A percentile compares a stretch with the other conserved stretches of the same genome.
These are phyloP conservation scores for Oligia fasciuncula DNA, from an alignment of 2,888 invertebrate species.

Conservation along the genomic window DNA sequence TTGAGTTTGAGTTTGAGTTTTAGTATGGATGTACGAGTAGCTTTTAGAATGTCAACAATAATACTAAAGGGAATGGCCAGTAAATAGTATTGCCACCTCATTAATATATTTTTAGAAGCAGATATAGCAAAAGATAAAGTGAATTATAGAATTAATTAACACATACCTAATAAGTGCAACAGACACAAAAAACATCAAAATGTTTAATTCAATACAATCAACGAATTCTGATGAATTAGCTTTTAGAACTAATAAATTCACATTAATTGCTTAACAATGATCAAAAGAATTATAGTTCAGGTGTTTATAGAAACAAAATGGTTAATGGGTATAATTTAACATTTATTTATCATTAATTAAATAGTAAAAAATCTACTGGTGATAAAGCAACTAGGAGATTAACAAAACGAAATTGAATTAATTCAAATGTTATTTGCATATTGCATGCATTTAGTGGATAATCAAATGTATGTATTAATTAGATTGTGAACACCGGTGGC, in stretches of 20 bases:
- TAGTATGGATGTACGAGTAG: too few relatives aligned
- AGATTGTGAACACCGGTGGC: too few relatives aligned
- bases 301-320: constrained; percentile 30
- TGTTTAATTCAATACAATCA: constrained; percentile 10
- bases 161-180: not conserved
- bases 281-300: constrained; percentile 17
- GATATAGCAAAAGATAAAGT: constrained; percentile 1
- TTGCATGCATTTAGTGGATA: not conserved
- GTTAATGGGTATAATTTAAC: constrained; percentile 31
- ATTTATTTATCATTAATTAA: constrained; percentile 37
- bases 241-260: constrained; percentile 31
- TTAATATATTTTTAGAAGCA: constrained; percentile 5
- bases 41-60: not conserved
- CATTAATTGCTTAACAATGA: constrained; percentile 39
- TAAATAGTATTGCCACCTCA: not conserved
- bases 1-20: too few relatives aligned
- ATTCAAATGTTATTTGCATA: not conserved
- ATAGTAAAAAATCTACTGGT: constrained; percentile 28
- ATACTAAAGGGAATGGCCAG: not conserved
- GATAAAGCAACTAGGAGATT: not conserved
- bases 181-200: constrained; percentile 21
- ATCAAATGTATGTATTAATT: not conserved
- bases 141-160: not conserved
- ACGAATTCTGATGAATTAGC: constrained; percentile 26
- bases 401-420: constrained; percentile 14